phyloP scores from a whole-genome alignment of 2,888 invertebrate species.

The Acrobasis consociella region DNA sequence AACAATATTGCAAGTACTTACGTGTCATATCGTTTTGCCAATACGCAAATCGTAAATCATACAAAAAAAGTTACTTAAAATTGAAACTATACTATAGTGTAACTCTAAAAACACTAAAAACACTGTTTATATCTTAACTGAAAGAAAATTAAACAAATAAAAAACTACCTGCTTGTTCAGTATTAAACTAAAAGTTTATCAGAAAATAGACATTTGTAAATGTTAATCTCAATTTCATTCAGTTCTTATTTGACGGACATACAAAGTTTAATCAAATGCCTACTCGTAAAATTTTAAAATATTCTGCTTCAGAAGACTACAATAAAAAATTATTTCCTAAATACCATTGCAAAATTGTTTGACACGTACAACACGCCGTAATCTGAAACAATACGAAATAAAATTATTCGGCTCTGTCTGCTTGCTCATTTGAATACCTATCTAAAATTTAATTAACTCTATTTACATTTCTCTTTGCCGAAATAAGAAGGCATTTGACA shows the following conservation, averaged over 20 bases:
- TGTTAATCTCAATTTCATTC: too few relatives aligned
- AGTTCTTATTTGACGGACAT: too few relatives aligned
- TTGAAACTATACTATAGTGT: too few relatives aligned
- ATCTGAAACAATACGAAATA: neutral
- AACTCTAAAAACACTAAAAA: too few relatives aligned
- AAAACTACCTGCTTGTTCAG: too few relatives aligned
- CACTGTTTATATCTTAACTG: too few relatives aligned
- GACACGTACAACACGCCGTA: neutral
- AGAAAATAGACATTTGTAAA: too few relatives aligned
- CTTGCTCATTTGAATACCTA: slow-evolving; percentile 36
- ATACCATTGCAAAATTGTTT: neutral
- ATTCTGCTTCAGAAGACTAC: neutral
- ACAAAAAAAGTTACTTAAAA: too few relatives aligned
- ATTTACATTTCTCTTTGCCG: slow-evolving; percentile 50
- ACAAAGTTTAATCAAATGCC: too few relatives aligned
- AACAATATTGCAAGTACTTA: neutral
- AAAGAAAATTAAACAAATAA: too few relatives aligned
- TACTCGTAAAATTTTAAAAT: neutral
- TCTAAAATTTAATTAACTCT: slow-evolving; percentile 43
- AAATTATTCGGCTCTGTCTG: slow-evolving; percentile 20
- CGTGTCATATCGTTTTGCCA: neutral
- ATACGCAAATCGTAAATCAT: too few relatives aligned
- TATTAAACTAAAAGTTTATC: too few relatives aligned
- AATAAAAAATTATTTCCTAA: neutral
- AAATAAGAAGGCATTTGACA: slow-evolving; percentile 50